Evolutionary conservation across 2,888 invertebrate species (phyloP).

Genomic region (Lingula anatina): DNA sequence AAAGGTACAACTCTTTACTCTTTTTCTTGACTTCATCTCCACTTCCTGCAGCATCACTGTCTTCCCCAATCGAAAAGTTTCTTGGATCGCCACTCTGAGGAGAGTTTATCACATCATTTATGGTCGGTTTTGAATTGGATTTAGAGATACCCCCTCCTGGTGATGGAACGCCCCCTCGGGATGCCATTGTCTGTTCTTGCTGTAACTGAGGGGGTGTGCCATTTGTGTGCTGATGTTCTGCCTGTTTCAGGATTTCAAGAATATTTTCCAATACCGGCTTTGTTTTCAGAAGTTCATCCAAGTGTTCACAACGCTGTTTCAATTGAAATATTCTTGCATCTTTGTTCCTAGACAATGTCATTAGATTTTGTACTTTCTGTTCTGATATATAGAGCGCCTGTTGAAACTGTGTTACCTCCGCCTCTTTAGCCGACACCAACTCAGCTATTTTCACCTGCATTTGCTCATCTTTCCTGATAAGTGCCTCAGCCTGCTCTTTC

Average conservation of each 20-base stretch:
- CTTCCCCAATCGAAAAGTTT: no score
- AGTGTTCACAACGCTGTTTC: constrained; percentile 5
- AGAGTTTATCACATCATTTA: no score
- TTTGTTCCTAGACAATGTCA: constrained; percentile 20
- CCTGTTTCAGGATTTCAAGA: constrained; percentile 13
- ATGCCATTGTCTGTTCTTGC: no score
- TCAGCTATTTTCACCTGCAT: constrained; percentile 12
- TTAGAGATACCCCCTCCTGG: no score
- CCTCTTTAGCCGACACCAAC: constrained; percentile 12
- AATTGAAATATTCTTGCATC: constrained; percentile 14
- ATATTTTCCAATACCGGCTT: constrained; percentile 12
- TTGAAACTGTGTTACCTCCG: constrained; percentile 12
- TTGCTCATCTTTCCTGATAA: constrained; percentile 22
- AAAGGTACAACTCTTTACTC: no score
- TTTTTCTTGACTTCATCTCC: no score
- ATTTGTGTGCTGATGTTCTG: no score
- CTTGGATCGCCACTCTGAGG: no score
- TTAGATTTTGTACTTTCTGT: constrained; percentile 18
- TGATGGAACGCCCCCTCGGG: no score
- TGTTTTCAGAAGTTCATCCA: constrained; percentile 12
- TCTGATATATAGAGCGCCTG: constrained; percentile 17
- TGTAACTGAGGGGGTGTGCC: no score
- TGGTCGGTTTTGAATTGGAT: no score
- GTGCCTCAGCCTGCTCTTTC: constrained; percentile 26
- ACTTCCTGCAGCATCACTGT: no score